phyloP scores from a whole-genome alignment of 2,797 vertebrate species.

The Carcharodon carcharias region DNA sequence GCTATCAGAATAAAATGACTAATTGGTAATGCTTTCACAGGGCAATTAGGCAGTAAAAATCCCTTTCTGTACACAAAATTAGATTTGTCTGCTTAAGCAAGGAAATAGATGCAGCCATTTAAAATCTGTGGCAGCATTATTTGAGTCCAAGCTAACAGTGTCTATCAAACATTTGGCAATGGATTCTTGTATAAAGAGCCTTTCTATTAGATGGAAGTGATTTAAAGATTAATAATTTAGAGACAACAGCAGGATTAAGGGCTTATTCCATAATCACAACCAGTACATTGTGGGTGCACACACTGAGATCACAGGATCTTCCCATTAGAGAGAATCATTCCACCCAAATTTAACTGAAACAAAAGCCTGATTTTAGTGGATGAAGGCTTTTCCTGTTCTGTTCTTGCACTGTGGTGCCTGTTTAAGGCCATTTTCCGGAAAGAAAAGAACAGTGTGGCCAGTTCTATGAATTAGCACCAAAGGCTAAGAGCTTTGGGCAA shows the following conservation, averaged over 20 bases:
- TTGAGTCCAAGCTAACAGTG: neutral
- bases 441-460: neutral
- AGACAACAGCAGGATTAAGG: neutral
- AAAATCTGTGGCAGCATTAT: neutral
- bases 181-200: constrained; percentile 9
- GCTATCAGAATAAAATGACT: constrained; percentile 19
- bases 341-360: neutral
- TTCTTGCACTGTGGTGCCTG: neutral
- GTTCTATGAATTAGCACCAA: neutral
- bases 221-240: constrained; percentile 32
- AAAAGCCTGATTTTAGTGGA: neutral
- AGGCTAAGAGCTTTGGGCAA: neutral
- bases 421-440: neutral
- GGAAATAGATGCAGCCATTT: neutral
- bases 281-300: neutral
- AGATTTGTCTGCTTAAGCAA: constrained; percentile 3
- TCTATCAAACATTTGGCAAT: constrained; percentile 13
- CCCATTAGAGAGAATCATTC: neutral
- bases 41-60: constrained; percentile 18
- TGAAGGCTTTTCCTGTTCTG: neutral
- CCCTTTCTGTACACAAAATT: neutral
- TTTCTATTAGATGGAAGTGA: constrained; percentile 2
- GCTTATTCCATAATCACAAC: neutral
- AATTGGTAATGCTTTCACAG: neutral
- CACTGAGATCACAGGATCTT: too few species aligned